These are phyloP conservation scores for Oryzias celebensis DNA, from an alignment of 2,113 vertebrate genomes.

Conservation along the genomic window DNA sequence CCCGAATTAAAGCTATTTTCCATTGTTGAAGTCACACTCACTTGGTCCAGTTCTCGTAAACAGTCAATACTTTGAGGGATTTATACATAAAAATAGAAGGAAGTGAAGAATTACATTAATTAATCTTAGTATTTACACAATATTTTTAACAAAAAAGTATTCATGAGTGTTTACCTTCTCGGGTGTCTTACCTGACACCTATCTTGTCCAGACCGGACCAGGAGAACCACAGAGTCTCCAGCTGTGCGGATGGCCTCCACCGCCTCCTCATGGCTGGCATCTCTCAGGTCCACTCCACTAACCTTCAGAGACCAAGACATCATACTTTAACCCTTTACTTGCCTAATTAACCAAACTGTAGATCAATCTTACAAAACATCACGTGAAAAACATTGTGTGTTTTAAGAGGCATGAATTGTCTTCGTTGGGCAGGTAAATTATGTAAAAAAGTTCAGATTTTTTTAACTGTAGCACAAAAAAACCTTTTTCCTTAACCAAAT, in stretches of 20 bases:
- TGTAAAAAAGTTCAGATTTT: background rate
- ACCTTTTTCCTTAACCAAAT: background rate
- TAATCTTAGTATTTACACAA: too few relatives aligned
- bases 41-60: too few relatives aligned
- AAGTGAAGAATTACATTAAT: too few relatives aligned
- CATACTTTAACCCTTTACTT: background rate
- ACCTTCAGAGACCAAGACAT: conserved; percentile 77
- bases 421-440: too few relatives aligned
- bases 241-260: conserved; percentile 95
- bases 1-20: too few relatives aligned
- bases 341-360: too few relatives aligned
- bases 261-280: conserved; percentile 94
- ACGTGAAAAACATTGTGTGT: too few relatives aligned
- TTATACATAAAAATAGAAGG: too few relatives aligned
- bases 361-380: too few relatives aligned
- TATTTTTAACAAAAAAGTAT: background rate
- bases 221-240: conserved; percentile 88
- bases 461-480: background rate
- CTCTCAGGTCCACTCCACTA: conserved; percentile 89
- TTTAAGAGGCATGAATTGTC: too few relatives aligned
- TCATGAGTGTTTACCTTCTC: background rate
- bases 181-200: conserved; percentile 82
- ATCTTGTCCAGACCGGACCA: conserved; percentile 88
- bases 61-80: too few relatives aligned
- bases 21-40: too few relatives aligned